Conservation (phyloP, 1,140 invertebrate genomes). For the Macrocentrus cingulum region DNA sequence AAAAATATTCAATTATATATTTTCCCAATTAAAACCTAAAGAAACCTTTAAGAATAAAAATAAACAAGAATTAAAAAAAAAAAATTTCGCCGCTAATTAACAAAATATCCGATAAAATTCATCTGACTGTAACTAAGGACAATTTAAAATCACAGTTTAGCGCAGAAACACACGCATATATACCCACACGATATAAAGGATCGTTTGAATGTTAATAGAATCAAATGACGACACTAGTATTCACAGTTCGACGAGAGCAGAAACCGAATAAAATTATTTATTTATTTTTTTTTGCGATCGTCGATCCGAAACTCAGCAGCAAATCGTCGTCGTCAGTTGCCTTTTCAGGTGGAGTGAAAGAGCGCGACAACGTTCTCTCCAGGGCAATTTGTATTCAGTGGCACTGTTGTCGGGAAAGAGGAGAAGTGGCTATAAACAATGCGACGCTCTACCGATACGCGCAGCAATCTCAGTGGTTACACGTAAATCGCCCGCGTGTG, state of each 20-base stretch:
- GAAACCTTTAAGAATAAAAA: no score
- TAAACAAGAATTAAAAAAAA: no score
- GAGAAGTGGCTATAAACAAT: slow-evolving; percentile 37
- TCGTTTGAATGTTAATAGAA: slow-evolving; percentile 21
- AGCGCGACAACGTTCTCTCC: slow-evolving; percentile 9
- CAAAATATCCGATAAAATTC: no score
- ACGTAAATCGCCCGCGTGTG: not conserved
- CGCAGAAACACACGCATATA: no score
- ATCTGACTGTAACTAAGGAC: no score
- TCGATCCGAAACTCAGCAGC: slow-evolving; percentile 14
- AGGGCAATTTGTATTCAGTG: slow-evolving; percentile 35
- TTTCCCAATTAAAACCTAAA: no score
- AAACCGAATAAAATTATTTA: slow-evolving; percentile 10
- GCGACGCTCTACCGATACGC: slow-evolving; percentile 31
- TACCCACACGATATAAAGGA: not conserved
- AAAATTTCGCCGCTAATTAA: no score
- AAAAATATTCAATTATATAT: no score
- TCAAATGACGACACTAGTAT: slow-evolving; percentile 17
- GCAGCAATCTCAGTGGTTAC: slow-evolving; percentile 26
- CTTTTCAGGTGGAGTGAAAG: slow-evolving; percentile 24
- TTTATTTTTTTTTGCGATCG: slow-evolving; percentile 14
- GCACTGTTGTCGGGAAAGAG: slow-evolving; percentile 30
- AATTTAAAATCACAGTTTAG: no score
- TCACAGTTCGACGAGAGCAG: slow-evolving; percentile 10
- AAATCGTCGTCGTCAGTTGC: slow-evolving; percentile 16